Base-by-base conservation (phyloP, 1,140 invertebrate genomes). In the Parapsyche elsis region DNA sequence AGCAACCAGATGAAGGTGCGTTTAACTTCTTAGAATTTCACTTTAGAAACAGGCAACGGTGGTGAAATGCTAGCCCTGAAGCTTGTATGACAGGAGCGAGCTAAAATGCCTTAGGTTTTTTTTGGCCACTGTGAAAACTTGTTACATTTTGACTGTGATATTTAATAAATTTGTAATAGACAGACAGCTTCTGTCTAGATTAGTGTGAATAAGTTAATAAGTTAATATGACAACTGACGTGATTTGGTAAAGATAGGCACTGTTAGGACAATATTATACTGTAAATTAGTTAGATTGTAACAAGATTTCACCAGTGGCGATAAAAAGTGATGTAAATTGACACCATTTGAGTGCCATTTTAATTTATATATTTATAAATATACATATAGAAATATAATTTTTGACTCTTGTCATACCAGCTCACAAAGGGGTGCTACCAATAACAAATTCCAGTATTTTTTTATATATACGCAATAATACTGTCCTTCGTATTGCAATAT, bases 381-480 rank as follows among this genome's bases (percentile, higher is more conserved):
- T 78, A 70, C 12, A 78, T 71, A 73, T 71, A 73, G 30, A 46
- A 26, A 46, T 80, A 78, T 80, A 49, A 59, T 85, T 87, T 88
- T 88, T 89, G 88, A 89, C 87, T 89, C 88, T 89, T 88, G 88
- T 89, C 88, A 89, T 89, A 88, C 88, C 88, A 86, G 88, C 88
- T 89, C 87, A 85, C 87, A 86, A 88, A 88, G 88, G 88, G 88
- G 88, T 89, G 88, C 88, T 89, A 89, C 88, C 88, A 88, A 88
- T 86, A 86, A 89, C 53, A 89, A 88, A 88, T 89, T 89, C 87
- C 88, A 88, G 83, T 88, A 87, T 87, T 87, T 86, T 87, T 86
- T 85, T 87, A 88, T 88, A 76, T 23, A 53, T 71, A 78, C 67
- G 79, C 81, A 61, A 76, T 73, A 79, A 76, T 80, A 78, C 77